A percentile compares a stretch with the other conserved stretches of the same genome.
Conservation (phyloP, 2,113 vertebrate species). For the Marmota flaviventris region DNA sequence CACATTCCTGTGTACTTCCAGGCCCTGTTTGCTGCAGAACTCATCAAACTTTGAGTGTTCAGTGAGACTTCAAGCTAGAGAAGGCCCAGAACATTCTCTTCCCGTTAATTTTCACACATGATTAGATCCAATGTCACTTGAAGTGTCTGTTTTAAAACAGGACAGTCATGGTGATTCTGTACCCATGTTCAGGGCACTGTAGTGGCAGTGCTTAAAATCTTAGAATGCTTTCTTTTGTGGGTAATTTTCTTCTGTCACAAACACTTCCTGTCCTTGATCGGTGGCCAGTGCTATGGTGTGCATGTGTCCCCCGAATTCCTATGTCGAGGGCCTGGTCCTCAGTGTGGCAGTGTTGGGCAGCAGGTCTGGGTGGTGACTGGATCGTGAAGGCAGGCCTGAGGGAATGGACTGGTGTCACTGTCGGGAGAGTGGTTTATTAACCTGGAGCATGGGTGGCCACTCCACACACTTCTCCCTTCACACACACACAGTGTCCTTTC, state of each 20-base stretch:
- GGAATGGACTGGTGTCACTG: neutral
- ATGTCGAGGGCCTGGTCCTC: neutral
- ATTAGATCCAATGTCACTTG: neutral
- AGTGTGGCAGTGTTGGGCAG: neutral
- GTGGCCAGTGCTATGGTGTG: neutral
- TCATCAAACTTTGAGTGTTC: neutral
- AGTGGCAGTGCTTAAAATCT: neutral
- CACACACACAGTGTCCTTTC: too few relatives aligned
- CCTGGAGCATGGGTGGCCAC: neutral
- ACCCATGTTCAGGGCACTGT: neutral
- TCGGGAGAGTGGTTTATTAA: neutral
- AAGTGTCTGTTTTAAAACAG: neutral
- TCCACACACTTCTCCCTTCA: too few relatives aligned
- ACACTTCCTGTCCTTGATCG: neutral
- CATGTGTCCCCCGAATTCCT: neutral
- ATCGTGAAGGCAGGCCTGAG: neutral
- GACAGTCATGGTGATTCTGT: too few relatives aligned
- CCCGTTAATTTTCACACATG: neutral
- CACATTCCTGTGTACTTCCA: neutral
- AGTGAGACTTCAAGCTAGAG: neutral
- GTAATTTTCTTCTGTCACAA: neutral
- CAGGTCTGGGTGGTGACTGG: neutral
- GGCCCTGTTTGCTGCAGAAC: neutral
- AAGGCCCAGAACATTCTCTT: neutral
- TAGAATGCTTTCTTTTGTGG: neutral